A percentile compares a stretch with the other conserved stretches of the same genome.
These are phyloP conservation scores for Alectoris magna DNA, from an alignment of 2,797 vertebrate species.

Conservation along the genomic window DNA sequence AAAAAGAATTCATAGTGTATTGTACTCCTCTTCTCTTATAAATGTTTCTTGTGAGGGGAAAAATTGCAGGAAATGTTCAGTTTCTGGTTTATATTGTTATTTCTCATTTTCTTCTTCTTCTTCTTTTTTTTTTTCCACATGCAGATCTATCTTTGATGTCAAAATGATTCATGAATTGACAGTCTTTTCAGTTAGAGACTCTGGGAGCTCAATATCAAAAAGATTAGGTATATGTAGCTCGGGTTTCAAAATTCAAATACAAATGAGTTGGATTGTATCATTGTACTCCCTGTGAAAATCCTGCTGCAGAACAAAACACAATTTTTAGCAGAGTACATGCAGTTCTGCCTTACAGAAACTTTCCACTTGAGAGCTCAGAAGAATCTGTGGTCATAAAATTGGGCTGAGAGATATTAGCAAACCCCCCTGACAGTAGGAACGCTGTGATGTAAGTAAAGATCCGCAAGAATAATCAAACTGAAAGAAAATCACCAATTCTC, in stretches of 20 bases:
- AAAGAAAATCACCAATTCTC: neutral
- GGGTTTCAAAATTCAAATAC: neutral
- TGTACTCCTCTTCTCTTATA: neutral
- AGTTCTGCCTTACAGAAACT: neutral
- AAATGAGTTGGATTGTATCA: neutral
- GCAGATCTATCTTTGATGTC: neutral
- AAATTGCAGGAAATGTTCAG: neutral
- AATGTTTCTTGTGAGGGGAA: neutral
- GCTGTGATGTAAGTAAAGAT: neutral
- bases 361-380: constrained; percentile 20
- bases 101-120: neutral
- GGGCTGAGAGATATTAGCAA: neutral
- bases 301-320: neutral
- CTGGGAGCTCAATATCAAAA: neutral
- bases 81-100: neutral
- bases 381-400: neutral
- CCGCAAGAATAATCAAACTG: neutral
- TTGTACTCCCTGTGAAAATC: neutral
- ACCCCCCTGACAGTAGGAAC: neutral
- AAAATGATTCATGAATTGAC: neutral
- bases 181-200: neutral
- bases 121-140: neutral
- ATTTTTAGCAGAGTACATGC: neutral
- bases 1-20: neutral
- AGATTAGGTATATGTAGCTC: neutral